A percentile compares a stretch with the other conserved stretches of the same genome.
Conservation (phyloP, 1,140 invertebrate genomes). For the Halesus radiatus region DNA sequence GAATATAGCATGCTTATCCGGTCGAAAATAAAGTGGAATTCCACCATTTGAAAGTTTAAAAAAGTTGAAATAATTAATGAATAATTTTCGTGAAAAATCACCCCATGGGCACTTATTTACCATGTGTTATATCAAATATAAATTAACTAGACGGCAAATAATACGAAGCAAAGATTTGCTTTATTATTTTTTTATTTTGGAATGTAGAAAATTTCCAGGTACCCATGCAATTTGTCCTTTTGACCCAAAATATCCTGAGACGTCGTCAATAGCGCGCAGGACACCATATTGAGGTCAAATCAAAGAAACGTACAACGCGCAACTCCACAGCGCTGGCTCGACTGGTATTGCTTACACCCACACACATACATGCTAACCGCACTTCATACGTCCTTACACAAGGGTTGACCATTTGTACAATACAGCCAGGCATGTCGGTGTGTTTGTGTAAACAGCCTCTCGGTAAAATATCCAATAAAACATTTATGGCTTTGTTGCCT, state of each 20-base stretch:
- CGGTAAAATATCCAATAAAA: constrained; percentile 12
- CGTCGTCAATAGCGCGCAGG: not conserved
- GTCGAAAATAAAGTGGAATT: no score
- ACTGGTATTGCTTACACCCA: constrained; percentile 8
- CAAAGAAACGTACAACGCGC: constrained; percentile 6
- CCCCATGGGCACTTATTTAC: no score
- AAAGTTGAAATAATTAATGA: no score
- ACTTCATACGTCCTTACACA: no score
- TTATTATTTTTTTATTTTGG: no score
- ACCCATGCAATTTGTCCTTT: constrained; percentile 18
- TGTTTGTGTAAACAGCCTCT: constrained; percentile 23
- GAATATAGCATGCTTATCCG: no score
- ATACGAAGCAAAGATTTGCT: no score
- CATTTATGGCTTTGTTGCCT: constrained; percentile 32
- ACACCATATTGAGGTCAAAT: constrained; percentile 25
- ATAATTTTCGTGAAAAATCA: no score
- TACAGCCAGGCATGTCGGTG: not conserved
- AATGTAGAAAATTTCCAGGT: not conserved
- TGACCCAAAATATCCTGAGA: constrained; percentile 9
- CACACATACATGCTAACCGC: not conserved
- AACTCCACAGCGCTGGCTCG: not conserved
- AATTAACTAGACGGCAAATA: no score
- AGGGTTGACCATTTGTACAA: not conserved
- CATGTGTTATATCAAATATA: no score
- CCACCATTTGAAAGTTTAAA: no score